Base-by-base conservation (phyloP, 37 sponge, comb jelly and placozoan genomes). In the Oopsacas minuta region DNA sequence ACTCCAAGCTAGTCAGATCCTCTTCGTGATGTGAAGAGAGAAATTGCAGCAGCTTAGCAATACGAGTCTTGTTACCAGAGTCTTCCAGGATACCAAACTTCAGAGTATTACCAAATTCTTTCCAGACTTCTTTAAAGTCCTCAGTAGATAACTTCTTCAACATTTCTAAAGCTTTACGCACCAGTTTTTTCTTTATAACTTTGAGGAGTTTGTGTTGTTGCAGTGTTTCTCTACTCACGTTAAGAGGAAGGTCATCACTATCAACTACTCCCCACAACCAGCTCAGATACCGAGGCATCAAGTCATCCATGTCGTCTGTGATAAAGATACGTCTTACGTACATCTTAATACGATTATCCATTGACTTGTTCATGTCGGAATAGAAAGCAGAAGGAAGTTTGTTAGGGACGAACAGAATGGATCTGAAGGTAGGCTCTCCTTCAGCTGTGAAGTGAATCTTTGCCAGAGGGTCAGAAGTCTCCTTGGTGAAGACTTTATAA, bases 311-410 rank as follows among this genome's bases (percentile, higher is more conserved):
- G 83, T 95, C 91, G 83, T 94, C 95, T 1, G 99, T 98, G 88
- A 98, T 98, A 90, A 95, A 98, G 38, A 98, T 96, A 39, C 99
- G 88, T 37, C 96, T 69, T 23, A 98, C 99, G 86, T 98, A 98
- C 83, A 98, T 82, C 75, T 61, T 61, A 34, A 61, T 61, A 12
- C 75, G 75, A 12, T 61, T 61, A 61, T 34, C 75, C 75, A 61
- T 25, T 61, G 75, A 61, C 17, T 61, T 61, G 5, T 34, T n/a
- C 28, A 34, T 25, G 30, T 61, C 75, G 30, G 75, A 61, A 12
- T 61, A 61, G 75, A 61, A 61, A 3, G 38, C 83, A 82, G 38
- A 5, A 8, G 39, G 83, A 5, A 39, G 37, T 75, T 46, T 51
- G 22, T 88, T 39, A 5, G 99, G 95, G 10, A 97, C 95, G 37